Conservation (phyloP, 2,113 vertebrate genomes). For the Hipposideros armiger region DNA sequence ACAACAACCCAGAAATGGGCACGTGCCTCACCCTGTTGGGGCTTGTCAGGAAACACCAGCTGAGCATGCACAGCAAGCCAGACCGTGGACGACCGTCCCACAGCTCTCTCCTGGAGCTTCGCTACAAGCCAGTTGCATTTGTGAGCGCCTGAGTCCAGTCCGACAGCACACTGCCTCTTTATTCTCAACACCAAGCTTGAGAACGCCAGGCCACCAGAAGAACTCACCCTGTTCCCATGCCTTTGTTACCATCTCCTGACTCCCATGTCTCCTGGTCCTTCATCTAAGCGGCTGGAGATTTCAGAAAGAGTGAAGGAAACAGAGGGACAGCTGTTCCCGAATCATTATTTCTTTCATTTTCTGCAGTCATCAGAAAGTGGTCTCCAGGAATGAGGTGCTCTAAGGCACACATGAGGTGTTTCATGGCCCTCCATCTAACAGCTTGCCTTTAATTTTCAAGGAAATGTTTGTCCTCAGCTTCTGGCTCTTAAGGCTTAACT, state of each 20-base stretch:
- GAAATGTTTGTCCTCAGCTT: neutral
- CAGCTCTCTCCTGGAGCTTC: neutral
- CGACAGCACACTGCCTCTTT: neutral
- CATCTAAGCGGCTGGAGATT: neutral
- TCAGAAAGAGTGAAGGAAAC: neutral
- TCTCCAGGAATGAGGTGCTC: neutral
- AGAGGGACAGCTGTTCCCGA: neutral
- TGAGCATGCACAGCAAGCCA: neutral
- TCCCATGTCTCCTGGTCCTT: neutral
- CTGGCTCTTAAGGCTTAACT: neutral
- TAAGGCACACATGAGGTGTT: neutral
- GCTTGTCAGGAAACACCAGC: neutral
- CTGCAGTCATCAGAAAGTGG: neutral
- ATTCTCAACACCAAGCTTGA: neutral
- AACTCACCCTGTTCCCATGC: neutral
- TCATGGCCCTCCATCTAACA: neutral
- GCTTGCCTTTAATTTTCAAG: neutral
- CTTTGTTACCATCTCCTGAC: neutral
- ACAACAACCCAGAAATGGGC: neutral
- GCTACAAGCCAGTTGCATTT: neutral
- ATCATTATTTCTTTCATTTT: neutral
- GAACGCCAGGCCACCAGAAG: neutral
- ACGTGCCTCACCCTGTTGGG: neutral
- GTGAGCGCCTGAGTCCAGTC: neutral
- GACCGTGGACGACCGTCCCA: rapidly evolving